These are phyloP conservation scores for Augochlorella aurata DNA, from an alignment of 2,888 invertebrate species.

Conservation along the genomic window DNA sequence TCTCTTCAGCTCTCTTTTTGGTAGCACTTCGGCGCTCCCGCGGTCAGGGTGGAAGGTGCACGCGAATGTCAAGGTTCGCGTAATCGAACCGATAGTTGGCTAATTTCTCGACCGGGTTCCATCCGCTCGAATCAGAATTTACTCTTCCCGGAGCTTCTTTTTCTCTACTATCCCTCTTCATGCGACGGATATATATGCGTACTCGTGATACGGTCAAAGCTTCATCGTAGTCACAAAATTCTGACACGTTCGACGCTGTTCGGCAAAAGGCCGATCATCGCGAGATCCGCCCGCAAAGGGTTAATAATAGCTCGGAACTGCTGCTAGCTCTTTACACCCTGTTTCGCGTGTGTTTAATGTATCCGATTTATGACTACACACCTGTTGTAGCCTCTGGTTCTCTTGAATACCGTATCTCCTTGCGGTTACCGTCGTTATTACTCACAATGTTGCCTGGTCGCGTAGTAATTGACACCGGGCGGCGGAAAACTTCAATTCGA, in stretches of 20 bases:
- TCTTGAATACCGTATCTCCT: too few species aligned
- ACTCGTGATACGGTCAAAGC: too few species aligned
- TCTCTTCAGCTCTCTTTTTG: not conserved
- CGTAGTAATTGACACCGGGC: too few species aligned
- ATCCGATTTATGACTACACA: constrained; percentile 4
- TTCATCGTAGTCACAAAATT: not conserved
- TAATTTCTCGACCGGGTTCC: too few species aligned
- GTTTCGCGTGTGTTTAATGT: not conserved
- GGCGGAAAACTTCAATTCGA: too few species aligned
- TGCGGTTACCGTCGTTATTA: too few species aligned
- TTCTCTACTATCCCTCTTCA: too few species aligned
- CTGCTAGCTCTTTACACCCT: not conserved
- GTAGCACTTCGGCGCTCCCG: not conserved
- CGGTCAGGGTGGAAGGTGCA: not conserved
- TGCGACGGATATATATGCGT: too few species aligned
- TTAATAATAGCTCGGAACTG: constrained; percentile 8
- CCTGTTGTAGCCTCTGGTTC: not conserved
- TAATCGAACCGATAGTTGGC: not conserved
- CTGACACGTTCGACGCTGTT: not conserved
- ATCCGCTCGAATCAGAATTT: too few species aligned
- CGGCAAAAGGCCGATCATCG: not conserved
- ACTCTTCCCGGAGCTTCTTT: too few species aligned
- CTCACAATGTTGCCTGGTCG: too few species aligned
- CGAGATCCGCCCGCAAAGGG: constrained; percentile 1
- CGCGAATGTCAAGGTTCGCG: not conserved